A percentile compares a stretch with the other conserved stretches of the same genome.
Evolutionary conservation across 2,113 vertebrate genomes (phyloP).

Genomic region (Potamarius usumacintae): DNA sequence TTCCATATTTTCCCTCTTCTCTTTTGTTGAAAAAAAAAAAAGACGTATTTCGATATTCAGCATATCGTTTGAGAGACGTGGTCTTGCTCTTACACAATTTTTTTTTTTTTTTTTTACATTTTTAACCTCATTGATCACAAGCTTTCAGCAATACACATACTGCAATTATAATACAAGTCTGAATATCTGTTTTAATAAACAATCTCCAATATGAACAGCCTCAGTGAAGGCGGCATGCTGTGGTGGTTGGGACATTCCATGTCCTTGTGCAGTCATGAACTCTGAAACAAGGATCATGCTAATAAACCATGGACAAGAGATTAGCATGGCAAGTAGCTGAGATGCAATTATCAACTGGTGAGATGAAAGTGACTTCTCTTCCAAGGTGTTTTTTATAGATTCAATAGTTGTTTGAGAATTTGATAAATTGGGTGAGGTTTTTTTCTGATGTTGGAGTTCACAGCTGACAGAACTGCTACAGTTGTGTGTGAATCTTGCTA

Average conservation of each 20-base stretch:
- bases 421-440: slow-evolving; percentile 50
- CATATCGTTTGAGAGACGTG: not conserved
- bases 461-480: slow-evolving; percentile 49
- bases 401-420: slow-evolving; percentile 57
- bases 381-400: slow-evolving; percentile 63
- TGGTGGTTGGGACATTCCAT: not conserved
- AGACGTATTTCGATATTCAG: slow-evolving; percentile 9
- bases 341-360: slow-evolving; percentile 76
- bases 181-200: not conserved
- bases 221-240: not conserved
- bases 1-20: slow-evolving; percentile 13
- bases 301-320: slow-evolving; percentile 68
- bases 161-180: not conserved
- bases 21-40: not conserved
- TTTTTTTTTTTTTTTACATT: not conserved
- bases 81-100: not conserved
- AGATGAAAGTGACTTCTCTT: slow-evolving; percentile 66
- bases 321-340: slow-evolving; percentile 77
- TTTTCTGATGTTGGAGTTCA: slow-evolving; percentile 48
- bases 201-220: not conserved
- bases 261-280: slow-evolving; percentile 56
- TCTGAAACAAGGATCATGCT: slow-evolving; percentile 55
- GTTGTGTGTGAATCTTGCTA: slow-evolving; percentile 51
- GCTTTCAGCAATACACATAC: not conserved
- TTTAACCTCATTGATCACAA: not conserved